A percentile compares a stretch with the other conserved stretches of the same genome.
phyloP scores from a whole-genome alignment of 35 echinoderm and acorn worm species.

The Acanthaster planci region DNA sequence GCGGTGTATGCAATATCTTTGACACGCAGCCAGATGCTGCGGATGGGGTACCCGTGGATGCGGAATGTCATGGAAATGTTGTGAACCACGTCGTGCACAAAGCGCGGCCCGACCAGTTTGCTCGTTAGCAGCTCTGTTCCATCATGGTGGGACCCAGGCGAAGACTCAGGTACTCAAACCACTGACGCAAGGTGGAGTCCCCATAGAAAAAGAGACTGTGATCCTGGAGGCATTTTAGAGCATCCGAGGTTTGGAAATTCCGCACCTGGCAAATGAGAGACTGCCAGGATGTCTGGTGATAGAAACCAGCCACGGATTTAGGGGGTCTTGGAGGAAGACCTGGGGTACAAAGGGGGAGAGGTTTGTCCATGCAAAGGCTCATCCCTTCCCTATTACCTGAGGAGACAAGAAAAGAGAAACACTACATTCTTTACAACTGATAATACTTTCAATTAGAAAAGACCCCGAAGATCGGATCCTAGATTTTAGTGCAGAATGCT shows the following conservation, averaged over 20 bases:
- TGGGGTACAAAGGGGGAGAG: background rate
- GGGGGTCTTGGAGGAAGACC: slow-evolving; percentile 18
- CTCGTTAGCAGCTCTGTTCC: background rate
- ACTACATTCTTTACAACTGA: too few species aligned
- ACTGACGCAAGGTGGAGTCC: slow-evolving; percentile 48
- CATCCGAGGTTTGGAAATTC: background rate
- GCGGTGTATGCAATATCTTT: slow-evolving; percentile 22
- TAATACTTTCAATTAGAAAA: too few species aligned
- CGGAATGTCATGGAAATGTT: slow-evolving; percentile 15
- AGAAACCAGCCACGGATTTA: slow-evolving; percentile 22
- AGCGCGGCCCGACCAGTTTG: slow-evolving; percentile 27
- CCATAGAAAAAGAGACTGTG: slow-evolving; percentile 29
- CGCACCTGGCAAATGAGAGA: slow-evolving; percentile 10
- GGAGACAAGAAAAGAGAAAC: background rate
- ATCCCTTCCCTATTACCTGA: slow-evolving; percentile 9
- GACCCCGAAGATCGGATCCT: too few species aligned
- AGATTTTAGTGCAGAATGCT: too few species aligned
- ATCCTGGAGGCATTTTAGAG: background rate
- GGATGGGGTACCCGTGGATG: slow-evolving; percentile 35
- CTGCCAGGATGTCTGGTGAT: slow-evolving; percentile 25
- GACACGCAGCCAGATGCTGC: slow-evolving; percentile 21
- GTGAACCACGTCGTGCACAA: background rate
- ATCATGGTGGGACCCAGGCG: slow-evolving; percentile 24
- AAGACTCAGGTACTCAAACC: slow-evolving; percentile 27
- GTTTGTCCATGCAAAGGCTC: background rate